phyloP scores from a whole-genome alignment of 2,888 invertebrate species.

The Coleophora flavipennella region DNA sequence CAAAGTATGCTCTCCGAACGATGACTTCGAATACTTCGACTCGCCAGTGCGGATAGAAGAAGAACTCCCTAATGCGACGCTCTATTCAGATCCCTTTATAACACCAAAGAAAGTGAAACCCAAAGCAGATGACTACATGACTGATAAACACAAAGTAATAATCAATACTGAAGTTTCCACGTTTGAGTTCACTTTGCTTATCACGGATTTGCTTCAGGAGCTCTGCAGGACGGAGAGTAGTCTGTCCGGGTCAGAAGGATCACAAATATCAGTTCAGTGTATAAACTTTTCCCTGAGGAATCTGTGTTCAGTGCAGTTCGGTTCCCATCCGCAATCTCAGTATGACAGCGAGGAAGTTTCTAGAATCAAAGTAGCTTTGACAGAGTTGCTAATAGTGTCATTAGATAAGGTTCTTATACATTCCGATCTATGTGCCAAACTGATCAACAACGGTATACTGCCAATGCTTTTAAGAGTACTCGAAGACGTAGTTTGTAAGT shows the following conservation, averaged over 20 bases:
- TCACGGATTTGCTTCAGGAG: conserved; percentile 70
- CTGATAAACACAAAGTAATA: conserved; percentile 63
- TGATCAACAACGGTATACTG: conserved; percentile 74
- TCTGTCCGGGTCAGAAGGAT: conserved; percentile 63
- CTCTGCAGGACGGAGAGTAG: conserved; percentile 68
- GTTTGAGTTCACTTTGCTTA: conserved; percentile 71
- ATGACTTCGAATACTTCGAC: conserved; percentile 76
- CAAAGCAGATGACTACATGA: conserved; percentile 67
- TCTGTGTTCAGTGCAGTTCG: conserved; percentile 74
- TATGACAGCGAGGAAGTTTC: conserved; percentile 49
- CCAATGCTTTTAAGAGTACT: conserved; percentile 74
- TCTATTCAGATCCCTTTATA: conserved; percentile 40
- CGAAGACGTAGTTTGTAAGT: conserved; percentile 68
- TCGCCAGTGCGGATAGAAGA: conserved; percentile 48
- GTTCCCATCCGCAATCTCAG: conserved; percentile 43
- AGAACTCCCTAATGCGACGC: conserved; percentile 44
- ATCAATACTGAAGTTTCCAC: conserved; percentile 64
- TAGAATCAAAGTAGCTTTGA: conserved; percentile 67
- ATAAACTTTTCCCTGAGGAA: conserved; percentile 75
- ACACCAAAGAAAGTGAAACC: conserved; percentile 51
- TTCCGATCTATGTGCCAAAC: conserved; percentile 67
- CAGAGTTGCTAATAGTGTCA: conserved; percentile 71
- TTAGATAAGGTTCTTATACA: conserved; percentile 69
- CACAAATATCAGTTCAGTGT: conserved; percentile 71
- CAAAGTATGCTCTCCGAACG: conserved; percentile 69